Percentiles rank a stretch among this genome's conserved stretches.
phyloP scores from a whole-genome alignment of 2,888 invertebrate species.

The Drosophila pseudotalamancana region DNA sequence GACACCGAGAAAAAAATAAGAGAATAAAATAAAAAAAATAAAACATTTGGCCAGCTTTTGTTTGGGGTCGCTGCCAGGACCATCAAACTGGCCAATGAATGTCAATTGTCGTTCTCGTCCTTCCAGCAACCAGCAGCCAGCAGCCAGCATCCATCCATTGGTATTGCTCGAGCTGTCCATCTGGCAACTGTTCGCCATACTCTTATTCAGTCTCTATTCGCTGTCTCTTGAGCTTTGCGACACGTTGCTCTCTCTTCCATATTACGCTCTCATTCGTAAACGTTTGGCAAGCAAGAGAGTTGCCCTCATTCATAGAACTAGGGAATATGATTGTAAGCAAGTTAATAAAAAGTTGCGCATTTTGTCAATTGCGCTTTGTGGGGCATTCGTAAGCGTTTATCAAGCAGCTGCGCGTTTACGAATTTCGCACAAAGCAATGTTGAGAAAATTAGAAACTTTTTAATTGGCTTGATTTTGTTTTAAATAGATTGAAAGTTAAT shows the following conservation, averaged over 20 bases:
- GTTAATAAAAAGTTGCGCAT: too few relatives aligned
- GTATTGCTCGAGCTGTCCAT: conserved; percentile 13
- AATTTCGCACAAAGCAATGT: too few relatives aligned
- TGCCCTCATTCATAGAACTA: too few relatives aligned
- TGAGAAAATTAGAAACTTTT: too few relatives aligned
- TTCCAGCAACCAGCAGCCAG: neutral
- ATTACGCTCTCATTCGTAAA: neutral
- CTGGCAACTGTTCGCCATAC: neutral
- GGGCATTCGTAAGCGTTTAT: neutral
- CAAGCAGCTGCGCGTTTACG: neutral
- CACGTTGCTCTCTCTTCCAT: neutral
- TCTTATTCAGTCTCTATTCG: conserved; percentile 5
- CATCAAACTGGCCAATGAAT: conserved; percentile 78
- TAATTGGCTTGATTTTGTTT: too few relatives aligned
- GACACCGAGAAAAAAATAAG: neutral
- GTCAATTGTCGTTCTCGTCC: conserved; percentile 56
- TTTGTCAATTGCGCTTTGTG: neutral
- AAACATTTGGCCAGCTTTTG: conserved; percentile 24
- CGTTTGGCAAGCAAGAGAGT: too few relatives aligned
- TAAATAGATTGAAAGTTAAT: too few relatives aligned
- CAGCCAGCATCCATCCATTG: conserved; percentile 35
- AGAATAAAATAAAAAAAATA: neutral
- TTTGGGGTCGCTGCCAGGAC: conserved; percentile 19
- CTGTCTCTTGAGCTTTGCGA: neutral
- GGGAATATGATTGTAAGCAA: too few relatives aligned